phyloP scores from a whole-genome alignment of 2,797 vertebrate genomes.

The Orientallactaga sibirica region DNA sequence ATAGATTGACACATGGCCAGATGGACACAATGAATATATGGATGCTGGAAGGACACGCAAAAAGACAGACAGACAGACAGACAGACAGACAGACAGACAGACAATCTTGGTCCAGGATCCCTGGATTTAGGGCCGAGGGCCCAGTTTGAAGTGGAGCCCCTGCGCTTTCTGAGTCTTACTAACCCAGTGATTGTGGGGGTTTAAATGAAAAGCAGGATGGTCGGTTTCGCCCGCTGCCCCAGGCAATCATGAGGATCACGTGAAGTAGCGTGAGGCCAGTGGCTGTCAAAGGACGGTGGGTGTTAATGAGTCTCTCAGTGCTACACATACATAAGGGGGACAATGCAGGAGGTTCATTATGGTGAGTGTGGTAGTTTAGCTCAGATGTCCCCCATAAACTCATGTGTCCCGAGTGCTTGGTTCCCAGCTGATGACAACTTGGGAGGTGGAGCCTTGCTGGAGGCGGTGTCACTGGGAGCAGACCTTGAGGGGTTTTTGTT shows the following conservation, averaged over 20 bases:
- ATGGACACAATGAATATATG: neutral
- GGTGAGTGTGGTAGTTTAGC: no score
- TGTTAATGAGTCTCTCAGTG: neutral
- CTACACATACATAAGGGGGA: neutral
- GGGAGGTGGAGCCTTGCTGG: no score
- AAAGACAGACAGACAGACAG: neutral
- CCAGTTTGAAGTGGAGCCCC: neutral
- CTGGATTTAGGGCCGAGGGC: neutral
- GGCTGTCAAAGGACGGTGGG: neutral
- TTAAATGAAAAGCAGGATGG: neutral
- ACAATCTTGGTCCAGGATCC: neutral
- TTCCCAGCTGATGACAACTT: no score
- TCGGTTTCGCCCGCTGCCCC: neutral
- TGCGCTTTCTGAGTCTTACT: neutral
- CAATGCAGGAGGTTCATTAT: no score
- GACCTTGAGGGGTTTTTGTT: no score
- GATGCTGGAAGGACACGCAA: neutral
- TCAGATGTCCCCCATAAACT: no score
- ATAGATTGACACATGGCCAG: neutral
- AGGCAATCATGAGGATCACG: neutral
- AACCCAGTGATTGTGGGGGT: neutral
- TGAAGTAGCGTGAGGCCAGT: neutral
- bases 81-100: neutral
- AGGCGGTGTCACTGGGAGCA: no score
- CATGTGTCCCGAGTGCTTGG: no score